These are phyloP conservation scores for Oncorhynchus tshawytscha DNA, from an alignment of 2,113 vertebrate genomes.

Conservation along the genomic window DNA sequence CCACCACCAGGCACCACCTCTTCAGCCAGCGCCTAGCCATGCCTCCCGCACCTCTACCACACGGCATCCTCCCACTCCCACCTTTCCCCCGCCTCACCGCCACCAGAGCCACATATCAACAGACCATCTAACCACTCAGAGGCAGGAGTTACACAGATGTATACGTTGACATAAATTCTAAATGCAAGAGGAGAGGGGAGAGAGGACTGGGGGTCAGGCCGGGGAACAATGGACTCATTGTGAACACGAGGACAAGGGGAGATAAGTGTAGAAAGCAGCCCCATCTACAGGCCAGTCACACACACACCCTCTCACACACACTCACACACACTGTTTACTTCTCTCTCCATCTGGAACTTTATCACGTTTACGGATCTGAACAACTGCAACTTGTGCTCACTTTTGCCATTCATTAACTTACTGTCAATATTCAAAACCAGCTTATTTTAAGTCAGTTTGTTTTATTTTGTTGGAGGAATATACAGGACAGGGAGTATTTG, in stretches of 20 bases:
- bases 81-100: not conserved
- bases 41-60: not conserved
- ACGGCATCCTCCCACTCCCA: not conserved
- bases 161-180: constrained; percentile 81
- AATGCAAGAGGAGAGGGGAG: constrained; percentile 63
- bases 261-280: constrained; percentile 85
- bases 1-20: not conserved
- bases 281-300: constrained; percentile 88
- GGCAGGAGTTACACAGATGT: constrained; percentile 78
- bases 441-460: not conserved
- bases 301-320: constrained; percentile 4
- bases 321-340: not conserved
- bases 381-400: not conserved
- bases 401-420: not conserved
- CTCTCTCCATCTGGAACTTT: not conserved
- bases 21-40: not conserved
- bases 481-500: too few species aligned
- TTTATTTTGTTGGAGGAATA: not conserved
- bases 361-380: not conserved
- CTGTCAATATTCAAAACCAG: not conserved
- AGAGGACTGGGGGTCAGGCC: constrained; percentile 45
- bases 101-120: constrained; percentile 73
- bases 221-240: constrained; percentile 84
- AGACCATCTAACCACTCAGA: constrained; percentile 74
- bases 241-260: constrained; percentile 64